These are phyloP conservation scores for Belonocnema kinseyi DNA, from an alignment of 1,140 invertebrate species.

Conservation along the genomic window DNA sequence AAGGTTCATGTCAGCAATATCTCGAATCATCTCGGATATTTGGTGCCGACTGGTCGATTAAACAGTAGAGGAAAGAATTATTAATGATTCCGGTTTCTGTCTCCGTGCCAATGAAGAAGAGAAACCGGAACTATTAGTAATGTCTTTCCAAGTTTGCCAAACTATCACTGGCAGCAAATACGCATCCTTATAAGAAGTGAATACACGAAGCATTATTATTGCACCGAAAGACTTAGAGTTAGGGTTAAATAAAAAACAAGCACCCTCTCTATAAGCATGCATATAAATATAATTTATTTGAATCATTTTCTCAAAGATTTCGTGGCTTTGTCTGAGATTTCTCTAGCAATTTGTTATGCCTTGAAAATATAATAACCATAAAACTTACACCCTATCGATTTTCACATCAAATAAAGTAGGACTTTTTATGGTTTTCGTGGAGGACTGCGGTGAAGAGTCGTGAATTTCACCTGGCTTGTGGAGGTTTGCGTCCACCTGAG, in stretches of 20 bases:
- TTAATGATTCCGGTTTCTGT: slow-evolving; percentile 46
- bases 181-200: neutral
- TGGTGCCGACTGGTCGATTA: slow-evolving; percentile 42
- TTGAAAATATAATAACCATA: too few relatives aligned
- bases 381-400: neutral
- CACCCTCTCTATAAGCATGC: too few relatives aligned
- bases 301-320: too few relatives aligned
- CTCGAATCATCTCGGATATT: slow-evolving; percentile 42
- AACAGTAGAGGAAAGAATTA: slow-evolving; percentile 45
- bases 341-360: too few relatives aligned
- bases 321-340: too few relatives aligned
- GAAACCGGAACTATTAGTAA: slow-evolving; percentile 48
- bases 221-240: too few relatives aligned
- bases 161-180: slow-evolving; percentile 47
- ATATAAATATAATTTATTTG: too few relatives aligned
- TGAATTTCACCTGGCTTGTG: neutral
- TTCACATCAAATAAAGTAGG: neutral
- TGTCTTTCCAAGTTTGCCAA: slow-evolving; percentile 38
- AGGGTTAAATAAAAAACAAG: too few relatives aligned
- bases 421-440: neutral
- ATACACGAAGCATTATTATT: neutral
- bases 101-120: slow-evolving; percentile 46
- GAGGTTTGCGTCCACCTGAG: slow-evolving; percentile 16
- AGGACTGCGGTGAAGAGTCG: neutral
- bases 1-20: slow-evolving; percentile 38